phyloP scores from a whole-genome alignment of 2,797 vertebrate species.

The Intellagama lesueurii region DNA sequence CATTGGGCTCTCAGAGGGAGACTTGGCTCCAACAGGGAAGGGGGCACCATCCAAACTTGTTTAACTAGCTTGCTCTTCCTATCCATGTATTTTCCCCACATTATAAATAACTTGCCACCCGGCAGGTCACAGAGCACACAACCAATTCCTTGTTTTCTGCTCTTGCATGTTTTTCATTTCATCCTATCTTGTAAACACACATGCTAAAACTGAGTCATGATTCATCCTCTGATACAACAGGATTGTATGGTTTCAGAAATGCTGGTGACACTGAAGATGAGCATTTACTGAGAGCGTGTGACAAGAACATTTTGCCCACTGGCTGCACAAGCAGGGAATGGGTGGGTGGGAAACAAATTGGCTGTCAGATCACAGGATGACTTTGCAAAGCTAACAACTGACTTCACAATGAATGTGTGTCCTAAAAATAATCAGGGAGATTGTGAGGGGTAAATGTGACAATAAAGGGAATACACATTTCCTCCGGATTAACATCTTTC shows the following conservation, averaged over 20 bases:
- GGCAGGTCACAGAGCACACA: not conserved
- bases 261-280: not conserved
- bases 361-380: not conserved
- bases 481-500: too few relatives aligned
- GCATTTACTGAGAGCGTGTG: not conserved
- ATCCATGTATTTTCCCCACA: not conserved
- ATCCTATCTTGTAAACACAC: not conserved
- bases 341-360: not conserved
- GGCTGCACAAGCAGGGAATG: not conserved
- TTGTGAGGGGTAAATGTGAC: too few relatives aligned
- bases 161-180: not conserved
- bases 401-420: not conserved
- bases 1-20: not conserved
- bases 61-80: not conserved
- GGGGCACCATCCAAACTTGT: not conserved
- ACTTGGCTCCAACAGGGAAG: not conserved
- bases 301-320: too few relatives aligned
- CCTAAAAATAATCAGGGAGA: not conserved
- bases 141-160: not conserved
- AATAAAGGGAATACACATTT: too few relatives aligned
- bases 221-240: not conserved
- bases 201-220: not conserved
- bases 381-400: not conserved
- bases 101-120: not conserved
- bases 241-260: slow-evolving; percentile 1